Conservation (phyloP, 1,140 invertebrate species). For the Hylaeus volcanicus region DNA sequence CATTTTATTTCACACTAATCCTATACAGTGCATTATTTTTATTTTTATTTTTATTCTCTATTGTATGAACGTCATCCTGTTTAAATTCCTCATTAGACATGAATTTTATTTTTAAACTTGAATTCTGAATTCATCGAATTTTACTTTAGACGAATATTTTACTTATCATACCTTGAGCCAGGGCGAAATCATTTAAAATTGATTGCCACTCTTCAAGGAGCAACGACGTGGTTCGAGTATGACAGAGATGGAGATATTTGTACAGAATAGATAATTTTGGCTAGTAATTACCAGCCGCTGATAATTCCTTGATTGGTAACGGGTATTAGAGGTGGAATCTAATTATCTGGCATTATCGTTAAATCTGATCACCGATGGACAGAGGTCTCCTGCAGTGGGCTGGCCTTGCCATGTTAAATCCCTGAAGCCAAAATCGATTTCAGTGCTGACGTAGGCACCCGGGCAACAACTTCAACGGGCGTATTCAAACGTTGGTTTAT, state of each 20-base stretch:
- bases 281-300: constrained; percentile 73
- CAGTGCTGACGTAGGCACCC: neutral
- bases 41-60: too few species aligned
- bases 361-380: constrained; percentile 74
- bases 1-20: too few species aligned
- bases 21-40: too few species aligned
- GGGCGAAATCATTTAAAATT: neutral
- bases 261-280: constrained; percentile 73
- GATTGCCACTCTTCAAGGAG: neutral
- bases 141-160: too few species aligned
- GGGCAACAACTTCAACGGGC: neutral
- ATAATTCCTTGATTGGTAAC: constrained; percentile 76
- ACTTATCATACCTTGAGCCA: neutral
- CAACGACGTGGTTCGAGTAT: constrained; percentile 28
- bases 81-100: too few species aligned
- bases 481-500: constrained; percentile 1
- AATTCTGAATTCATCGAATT: too few species aligned
- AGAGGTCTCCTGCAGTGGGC: constrained; percentile 63
- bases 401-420: constrained; percentile 34
- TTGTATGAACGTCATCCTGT: too few species aligned
- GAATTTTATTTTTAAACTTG: too few species aligned
- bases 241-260: constrained; percentile 65
- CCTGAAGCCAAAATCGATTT: constrained; percentile 62
- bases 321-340: constrained; percentile 74
- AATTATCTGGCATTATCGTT: constrained; percentile 77